phyloP scores from a whole-genome alignment of 1,140 invertebrate species.

The Ephestia elutella region DNA sequence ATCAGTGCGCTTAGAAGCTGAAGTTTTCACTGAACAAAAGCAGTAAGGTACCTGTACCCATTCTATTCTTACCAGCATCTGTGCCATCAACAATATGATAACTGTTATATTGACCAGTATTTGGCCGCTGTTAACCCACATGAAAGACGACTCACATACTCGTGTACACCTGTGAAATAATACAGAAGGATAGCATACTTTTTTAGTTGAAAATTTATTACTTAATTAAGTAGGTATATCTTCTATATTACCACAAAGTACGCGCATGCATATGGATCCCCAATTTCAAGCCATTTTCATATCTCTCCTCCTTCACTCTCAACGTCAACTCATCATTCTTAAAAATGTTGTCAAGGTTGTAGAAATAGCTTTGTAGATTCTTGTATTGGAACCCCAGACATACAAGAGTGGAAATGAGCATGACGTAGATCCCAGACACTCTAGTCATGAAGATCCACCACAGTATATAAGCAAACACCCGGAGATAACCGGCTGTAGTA shows the following conservation, averaged over 20 bases:
- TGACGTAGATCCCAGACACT: slow-evolving; percentile 26
- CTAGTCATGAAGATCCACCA: slow-evolving; percentile 47
- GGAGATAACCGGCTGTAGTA: slow-evolving; percentile 19
- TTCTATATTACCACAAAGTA: slow-evolving; percentile 13
- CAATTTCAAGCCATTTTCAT: slow-evolving; percentile 33
- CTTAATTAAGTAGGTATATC: too few relatives aligned
- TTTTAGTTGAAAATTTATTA: too few relatives aligned
- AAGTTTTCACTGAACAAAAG: too few relatives aligned
- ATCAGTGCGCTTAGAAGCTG: background rate
- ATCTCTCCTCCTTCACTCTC: slow-evolving; percentile 33
- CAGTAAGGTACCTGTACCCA: too few relatives aligned
- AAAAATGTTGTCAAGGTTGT: slow-evolving; percentile 35
- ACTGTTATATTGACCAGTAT: slow-evolving; percentile 18
- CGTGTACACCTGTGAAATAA: slow-evolving; percentile 1
- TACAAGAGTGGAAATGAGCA: slow-evolving; percentile 31
- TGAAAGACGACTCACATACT: slow-evolving; percentile 13
- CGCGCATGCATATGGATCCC: slow-evolving; percentile 36
- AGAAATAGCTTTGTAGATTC: slow-evolving; percentile 44
- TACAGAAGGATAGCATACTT: background rate
- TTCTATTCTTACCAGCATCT: slow-evolving; percentile 17
- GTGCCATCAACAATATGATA: slow-evolving; percentile 17
- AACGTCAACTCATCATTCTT: slow-evolving; percentile 22
- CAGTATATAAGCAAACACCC: slow-evolving; percentile 28
- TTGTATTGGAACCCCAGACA: slow-evolving; percentile 40
- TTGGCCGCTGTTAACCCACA: slow-evolving; percentile 16